Base-by-base conservation (phyloP, 2,888 invertebrate genomes). In the Drosophila rubida region DNA sequence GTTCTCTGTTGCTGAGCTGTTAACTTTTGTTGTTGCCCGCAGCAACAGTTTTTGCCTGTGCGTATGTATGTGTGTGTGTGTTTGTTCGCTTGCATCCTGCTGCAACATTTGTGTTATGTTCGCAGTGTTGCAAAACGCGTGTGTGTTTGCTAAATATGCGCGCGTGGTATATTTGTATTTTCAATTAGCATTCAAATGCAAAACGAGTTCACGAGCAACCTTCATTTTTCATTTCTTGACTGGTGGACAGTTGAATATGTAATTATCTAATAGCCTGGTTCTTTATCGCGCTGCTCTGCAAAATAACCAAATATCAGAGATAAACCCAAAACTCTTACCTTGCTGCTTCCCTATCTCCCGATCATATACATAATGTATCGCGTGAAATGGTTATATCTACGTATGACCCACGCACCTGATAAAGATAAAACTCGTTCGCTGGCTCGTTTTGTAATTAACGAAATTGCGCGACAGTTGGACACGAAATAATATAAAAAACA, bases 261-360 rank as follows among this genome's bases (percentile, higher is more conserved):
- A 78, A 86, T 80, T 80, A 80, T 69, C 78, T 78, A 74, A 78
- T 60, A 54, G 25, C 53, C 53, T 50, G 32, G 8, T 46, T 57
- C 71, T 80, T 80, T 80, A 80, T 86, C 84, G 69, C 58, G 59
- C 25, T 70, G 57, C 3, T 19, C 25, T 25, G 7, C 4, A 4
- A n/a, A 32, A 32, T 11, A 32, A 32, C 86, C 86, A 76, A 82
- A 82, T 64, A 73, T 51, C 30, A 75, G 85, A 84, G 87, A 84
- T 84, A 87, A 84, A 75, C 78, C 80, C 37, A 68, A 80, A 58
- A 50, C 55, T 46, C 42, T 23, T 35, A 39, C 14, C 49, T n/a
- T 9, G 11, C 35, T 27, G 8, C 27, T 27, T 27, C 8, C 9
- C 27, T 27, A 8, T 9, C 9, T 27, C 9, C 9, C 9, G 9